Evolutionary conservation across 2,888 invertebrate genomes (phyloP).

Genomic region (Parapristionchus giblindavisi): DNA sequence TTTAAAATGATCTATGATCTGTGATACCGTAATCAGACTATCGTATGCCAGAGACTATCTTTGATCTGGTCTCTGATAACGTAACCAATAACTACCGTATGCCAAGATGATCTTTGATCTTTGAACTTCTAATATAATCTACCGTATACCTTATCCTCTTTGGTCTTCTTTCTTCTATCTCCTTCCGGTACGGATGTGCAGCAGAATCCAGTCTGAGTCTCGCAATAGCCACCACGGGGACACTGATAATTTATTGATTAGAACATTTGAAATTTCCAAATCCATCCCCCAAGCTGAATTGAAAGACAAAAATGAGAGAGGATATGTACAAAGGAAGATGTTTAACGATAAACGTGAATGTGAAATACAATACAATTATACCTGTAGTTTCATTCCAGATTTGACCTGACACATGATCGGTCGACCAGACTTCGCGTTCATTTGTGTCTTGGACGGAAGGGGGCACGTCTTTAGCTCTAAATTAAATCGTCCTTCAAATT

Average conservation of each 20-base stretch:
- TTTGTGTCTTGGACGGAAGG: slow-evolving; percentile 56
- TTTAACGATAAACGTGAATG: neutral
- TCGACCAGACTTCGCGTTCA: slow-evolving; percentile 54
- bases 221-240: slow-evolving; percentile 56
- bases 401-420: slow-evolving; percentile 60
- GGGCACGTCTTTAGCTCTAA: slow-evolving; percentile 64
- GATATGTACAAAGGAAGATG: neutral
- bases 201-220: slow-evolving; percentile 61
- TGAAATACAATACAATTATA: neutral
- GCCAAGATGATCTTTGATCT: neutral
- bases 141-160: slow-evolving; percentile 28
- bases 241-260: slow-evolving; percentile 41
- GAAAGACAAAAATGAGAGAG: too few species aligned
- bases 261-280: neutral
- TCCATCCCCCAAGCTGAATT: too few species aligned
- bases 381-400: slow-evolving; percentile 32
- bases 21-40: neutral
- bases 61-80: too few species aligned
- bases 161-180: slow-evolving; percentile 29
- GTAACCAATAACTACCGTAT: neutral
- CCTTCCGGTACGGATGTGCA: slow-evolving; percentile 43
- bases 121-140: neutral
- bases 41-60: too few species aligned
- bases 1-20: neutral
- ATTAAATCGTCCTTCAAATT: slow-evolving; percentile 22